A percentile compares a stretch with the other conserved stretches of the same genome.
Conservation (phyloP, 2,888 invertebrate genomes). For the Aphrophora alni region DNA sequence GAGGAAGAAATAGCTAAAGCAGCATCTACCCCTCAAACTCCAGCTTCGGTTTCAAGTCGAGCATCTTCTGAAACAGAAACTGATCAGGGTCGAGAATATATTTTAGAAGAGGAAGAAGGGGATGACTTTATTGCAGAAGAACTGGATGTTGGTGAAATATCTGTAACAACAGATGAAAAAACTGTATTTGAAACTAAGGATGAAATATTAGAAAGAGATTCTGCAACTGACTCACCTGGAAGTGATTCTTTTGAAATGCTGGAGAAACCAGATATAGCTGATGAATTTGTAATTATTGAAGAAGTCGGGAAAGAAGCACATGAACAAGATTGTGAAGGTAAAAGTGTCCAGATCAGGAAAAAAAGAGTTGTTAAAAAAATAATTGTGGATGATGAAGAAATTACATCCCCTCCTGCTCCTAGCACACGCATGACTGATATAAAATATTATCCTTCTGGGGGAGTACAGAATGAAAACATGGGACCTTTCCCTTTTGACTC, state of each 20-base stretch:
- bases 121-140: slow-evolving; percentile 65
- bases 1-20: slow-evolving; percentile 54
- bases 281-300: slow-evolving; percentile 87
- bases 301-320: slow-evolving; percentile 87
- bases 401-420: slow-evolving; percentile 71
- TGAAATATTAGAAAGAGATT: slow-evolving; percentile 61
- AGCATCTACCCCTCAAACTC: slow-evolving; percentile 63
- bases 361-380: slow-evolving; percentile 68
- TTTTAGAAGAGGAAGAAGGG: slow-evolving; percentile 65
- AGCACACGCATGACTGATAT: slow-evolving; percentile 60
- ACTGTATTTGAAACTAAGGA: slow-evolving; percentile 58
- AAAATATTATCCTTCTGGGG: slow-evolving; percentile 59
- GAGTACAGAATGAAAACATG: slow-evolving; percentile 62
- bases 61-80: slow-evolving; percentile 66
- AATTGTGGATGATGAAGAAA: slow-evolving; percentile 73
- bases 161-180: slow-evolving; percentile 68
- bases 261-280: slow-evolving; percentile 85
- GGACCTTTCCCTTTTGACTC: slow-evolving; percentile 71
- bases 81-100: slow-evolving; percentile 69
- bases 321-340: slow-evolving; percentile 82
- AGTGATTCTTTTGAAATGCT: slow-evolving; percentile 88
- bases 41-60: slow-evolving; percentile 68
- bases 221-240: slow-evolving; percentile 71
- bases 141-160: slow-evolving; percentile 60
- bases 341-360: slow-evolving; percentile 71